phyloP scores from a whole-genome alignment of 2,888 invertebrate genomes.

The Imbricaverruca yamaguchii region DNA sequence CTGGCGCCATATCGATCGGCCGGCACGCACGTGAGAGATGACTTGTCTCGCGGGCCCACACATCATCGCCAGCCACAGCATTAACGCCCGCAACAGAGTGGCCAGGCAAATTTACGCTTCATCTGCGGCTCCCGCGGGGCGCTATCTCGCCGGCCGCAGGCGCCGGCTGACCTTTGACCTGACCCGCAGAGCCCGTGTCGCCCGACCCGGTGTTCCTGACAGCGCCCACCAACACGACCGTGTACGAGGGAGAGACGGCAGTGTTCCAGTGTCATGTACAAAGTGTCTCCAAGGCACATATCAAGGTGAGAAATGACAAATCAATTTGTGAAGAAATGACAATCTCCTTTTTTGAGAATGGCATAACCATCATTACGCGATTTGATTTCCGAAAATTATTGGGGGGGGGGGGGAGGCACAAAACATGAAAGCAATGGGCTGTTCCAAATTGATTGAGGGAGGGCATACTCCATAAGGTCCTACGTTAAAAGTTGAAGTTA shows the following conservation, averaged over 20 bases:
- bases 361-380: too few species aligned
- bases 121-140: neutral
- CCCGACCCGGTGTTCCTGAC: neutral
- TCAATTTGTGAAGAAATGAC: too few species aligned
- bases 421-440: too few species aligned
- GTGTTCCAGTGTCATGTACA: neutral
- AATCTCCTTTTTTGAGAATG: too few species aligned
- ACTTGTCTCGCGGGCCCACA: neutral
- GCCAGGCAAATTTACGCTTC: neutral
- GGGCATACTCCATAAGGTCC: too few species aligned
- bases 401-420: too few species aligned
- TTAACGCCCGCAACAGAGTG: neutral
- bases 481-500: too few species aligned
- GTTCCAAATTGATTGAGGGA: too few species aligned
- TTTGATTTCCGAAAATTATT: too few species aligned
- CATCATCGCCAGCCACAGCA: neutral
- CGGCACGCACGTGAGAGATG: neutral
- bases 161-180: neutral
- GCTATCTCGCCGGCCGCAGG: neutral
- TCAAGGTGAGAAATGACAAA: conserved; percentile 1
- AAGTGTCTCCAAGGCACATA: conserved; percentile 6
- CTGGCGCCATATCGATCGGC: neutral
- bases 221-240: neutral
- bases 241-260: conserved; percentile 11
- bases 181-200: neutral